Evolutionary conservation across 1,140 invertebrate species (phyloP), one percentile per base, ranked within the genome.

Genomic region (Drosophila kikkawai): DNA sequence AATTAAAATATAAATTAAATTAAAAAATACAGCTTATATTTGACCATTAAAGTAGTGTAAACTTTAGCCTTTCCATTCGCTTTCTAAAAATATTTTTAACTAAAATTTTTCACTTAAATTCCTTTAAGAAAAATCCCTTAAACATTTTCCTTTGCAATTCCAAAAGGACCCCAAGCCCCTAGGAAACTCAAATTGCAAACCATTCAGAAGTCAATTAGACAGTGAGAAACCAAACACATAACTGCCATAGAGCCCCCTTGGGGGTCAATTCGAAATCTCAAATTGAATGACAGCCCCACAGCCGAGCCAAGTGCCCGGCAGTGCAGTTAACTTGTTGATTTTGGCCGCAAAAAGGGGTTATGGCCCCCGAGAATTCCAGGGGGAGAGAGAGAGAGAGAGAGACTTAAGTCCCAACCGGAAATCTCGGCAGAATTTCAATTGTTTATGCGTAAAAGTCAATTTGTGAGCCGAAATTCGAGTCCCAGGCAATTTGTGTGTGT

Each of bases 251-350:
- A 56, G 17, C 32, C 29, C 75, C 73, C 50, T 60, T 45, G 67
- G 53, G 51, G 70, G 55, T 42, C 45, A 51, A 61, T 69, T 56
- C 22, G 50, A 53, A 69, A 76, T 69, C 75, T 66, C 61, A 68
- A 70, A 63, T 67, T 81, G 69, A 60, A 79, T 81, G 77, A 63
- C 64, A 75, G 82, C 34, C 42, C 45, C 41, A 59, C 53, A 44
- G 29, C 68, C 48, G 11, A 17, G 15, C 1, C 19, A 51, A 57
- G 51, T 75, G 71, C 56, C 56, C 61, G 44, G 37, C 60, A 71
- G 58, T 80, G 85, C 85, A 87, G 79, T 82, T 87, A 73, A 87
- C 85, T 88, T 88, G 85, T 88, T 88, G 85, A 88, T 85, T 85
- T 85, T 76, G 41, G 36, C 74, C 67, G 19, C 29, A 42, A 44